Evolutionary conservation across 2,888 invertebrate species (phyloP).

Genomic region (Xestia rhomboidea): DNA sequence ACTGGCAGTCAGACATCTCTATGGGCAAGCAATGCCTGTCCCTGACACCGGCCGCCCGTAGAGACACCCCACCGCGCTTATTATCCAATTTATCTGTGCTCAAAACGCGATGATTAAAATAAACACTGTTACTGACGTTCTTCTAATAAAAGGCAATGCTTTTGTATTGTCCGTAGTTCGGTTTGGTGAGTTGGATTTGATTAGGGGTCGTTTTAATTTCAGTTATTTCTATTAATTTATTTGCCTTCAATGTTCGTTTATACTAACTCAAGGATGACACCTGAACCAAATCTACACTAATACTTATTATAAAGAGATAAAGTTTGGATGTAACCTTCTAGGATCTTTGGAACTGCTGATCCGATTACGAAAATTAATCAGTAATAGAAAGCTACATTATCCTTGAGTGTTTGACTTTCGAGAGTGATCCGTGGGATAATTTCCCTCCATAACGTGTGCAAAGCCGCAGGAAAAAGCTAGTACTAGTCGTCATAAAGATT

Average conservation of each 20-base stretch:
- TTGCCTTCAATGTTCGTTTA: background rate
- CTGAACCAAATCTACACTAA: background rate
- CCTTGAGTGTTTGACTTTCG: too few relatives aligned
- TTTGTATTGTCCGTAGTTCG: conserved; percentile 57
- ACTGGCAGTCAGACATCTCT: conserved; percentile 62
- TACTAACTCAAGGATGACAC: background rate
- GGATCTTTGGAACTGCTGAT: background rate
- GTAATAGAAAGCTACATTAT: background rate
- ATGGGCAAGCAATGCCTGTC: conserved; percentile 73
- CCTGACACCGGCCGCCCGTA: conserved; percentile 72
- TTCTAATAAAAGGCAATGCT: conserved; percentile 61
- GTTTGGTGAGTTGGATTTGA: conserved; percentile 49
- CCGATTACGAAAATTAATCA: too few relatives aligned
- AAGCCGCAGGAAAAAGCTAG: too few relatives aligned
- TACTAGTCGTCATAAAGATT: too few relatives aligned
- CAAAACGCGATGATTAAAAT: conserved; percentile 69
- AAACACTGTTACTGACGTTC: conserved; percentile 74
- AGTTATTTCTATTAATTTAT: conserved; percentile 4
- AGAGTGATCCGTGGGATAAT: too few relatives aligned
- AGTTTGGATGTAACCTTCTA: background rate
- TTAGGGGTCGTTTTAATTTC: conserved; percentile 26
- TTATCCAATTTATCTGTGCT: conserved; percentile 81
- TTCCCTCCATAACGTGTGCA: too few relatives aligned
- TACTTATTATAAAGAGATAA: background rate
- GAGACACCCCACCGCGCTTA: conserved; percentile 77